Evolutionary conservation across 37 sponge, comb jelly and placozoan genomes (phyloP), one percentile per base, ranked within the genome.

Genomic region (Ianthella basta): DNA sequence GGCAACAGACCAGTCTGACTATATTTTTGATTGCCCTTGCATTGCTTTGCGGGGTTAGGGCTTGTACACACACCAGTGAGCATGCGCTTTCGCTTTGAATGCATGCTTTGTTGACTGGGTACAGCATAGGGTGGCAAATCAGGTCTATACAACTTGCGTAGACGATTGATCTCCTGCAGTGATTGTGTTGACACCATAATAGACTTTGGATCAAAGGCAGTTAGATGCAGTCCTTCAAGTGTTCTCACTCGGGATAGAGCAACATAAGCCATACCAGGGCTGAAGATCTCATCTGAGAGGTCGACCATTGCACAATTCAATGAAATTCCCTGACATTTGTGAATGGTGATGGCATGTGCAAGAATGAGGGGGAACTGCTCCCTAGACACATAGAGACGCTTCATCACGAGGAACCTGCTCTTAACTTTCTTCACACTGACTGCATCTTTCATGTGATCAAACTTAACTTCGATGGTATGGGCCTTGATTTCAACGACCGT

Each of bases 251-350:
- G 20, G 19, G 84, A 83, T 69, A 88, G 35, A 15, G 89, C 89
- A 19, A 88, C 89, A 78, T 84, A 88, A 14, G 89, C 84, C 89
- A 82, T 82, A n/a, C 89, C 84, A 4, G 78, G 56, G 24, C 35
- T 54, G 41, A 88, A 88, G 15, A 82, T 55, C 1, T 66, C 10
- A 6, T 65, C 57, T 36, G 80, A 79, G 24, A 88, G 72, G 33
- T 88, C 89, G 15, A 78, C 59, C 24, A 88, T 84, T 23, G 83
- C 89, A 78, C 33, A 40, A 56, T 83, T 80, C 4, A 88, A 67
- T 4, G 89, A 82, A 12, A 88, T 56, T 21, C 89, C 83, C 56
- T 88, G 89, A 30, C 78, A 74, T 59, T 88, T 88, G 55, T 88
- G 89, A n/a, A 88, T 79, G 23, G 89, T 88, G 14, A 88, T 63